phyloP scores from a whole-genome alignment of 2,113 vertebrate species.

The Suricata suricatta region DNA sequence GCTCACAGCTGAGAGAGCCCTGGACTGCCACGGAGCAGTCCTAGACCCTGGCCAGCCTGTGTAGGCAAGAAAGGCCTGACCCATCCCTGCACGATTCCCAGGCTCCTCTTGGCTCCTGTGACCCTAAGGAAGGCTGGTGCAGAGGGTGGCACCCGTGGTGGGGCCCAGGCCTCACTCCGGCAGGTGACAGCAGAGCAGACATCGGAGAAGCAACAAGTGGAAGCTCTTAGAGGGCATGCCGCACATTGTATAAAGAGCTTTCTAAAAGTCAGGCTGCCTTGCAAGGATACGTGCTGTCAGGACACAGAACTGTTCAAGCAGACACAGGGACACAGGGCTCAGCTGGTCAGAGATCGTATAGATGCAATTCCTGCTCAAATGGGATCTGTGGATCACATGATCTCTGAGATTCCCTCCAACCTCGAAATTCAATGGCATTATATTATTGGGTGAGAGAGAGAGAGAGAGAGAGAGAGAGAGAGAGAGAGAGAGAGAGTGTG shows the following conservation, averaged over 20 bases:
- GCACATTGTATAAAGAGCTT: background rate
- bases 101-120: background rate
- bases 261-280: background rate
- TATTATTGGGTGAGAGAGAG: background rate
- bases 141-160: background rate
- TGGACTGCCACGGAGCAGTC: background rate
- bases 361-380: background rate
- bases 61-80: background rate
- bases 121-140: background rate
- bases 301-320: background rate
- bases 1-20: background rate
- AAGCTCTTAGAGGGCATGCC: background rate
- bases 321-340: background rate
- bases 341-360: background rate
- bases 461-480: conserved; percentile 44
- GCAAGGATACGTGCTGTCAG: background rate
- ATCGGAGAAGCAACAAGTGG: accelerated
- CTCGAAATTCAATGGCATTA: background rate
- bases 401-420: background rate
- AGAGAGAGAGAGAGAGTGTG: no score
- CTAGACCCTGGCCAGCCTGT: background rate
- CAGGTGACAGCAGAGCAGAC: no score
- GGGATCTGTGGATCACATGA: background rate
- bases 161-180: background rate
- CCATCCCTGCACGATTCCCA: background rate